phyloP scores from a whole-genome alignment of 92 coral and sea anemone genomes.

The Montipora capitata region DNA sequence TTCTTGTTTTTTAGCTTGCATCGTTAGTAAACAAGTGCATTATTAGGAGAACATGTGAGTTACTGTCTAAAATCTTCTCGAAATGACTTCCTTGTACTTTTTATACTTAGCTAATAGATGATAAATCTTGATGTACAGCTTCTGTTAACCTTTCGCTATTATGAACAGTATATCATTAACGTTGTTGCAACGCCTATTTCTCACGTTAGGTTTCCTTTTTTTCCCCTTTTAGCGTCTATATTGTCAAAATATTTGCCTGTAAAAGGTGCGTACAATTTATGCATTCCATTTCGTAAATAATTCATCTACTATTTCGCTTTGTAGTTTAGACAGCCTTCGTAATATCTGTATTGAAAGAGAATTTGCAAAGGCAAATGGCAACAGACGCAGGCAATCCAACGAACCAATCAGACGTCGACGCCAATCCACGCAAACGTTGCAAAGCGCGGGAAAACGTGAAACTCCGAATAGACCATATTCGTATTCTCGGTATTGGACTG shows the following conservation, averaged over 20 bases:
- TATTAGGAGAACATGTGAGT: constrained; percentile 92
- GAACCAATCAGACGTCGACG: too few relatives aligned
- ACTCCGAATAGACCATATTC: too few relatives aligned
- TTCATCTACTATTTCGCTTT: not conserved
- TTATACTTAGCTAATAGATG: too few relatives aligned
- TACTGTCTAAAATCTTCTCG: not conserved
- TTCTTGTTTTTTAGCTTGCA: constrained; percentile 65
- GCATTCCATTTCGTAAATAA: not conserved
- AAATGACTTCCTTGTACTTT: not conserved
- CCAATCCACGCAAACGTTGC: too few relatives aligned
- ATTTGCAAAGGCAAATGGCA: too few relatives aligned
- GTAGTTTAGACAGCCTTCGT: too few relatives aligned
- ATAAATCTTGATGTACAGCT: too few relatives aligned
- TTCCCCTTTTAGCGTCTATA: constrained; percentile 78
- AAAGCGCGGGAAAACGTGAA: too few relatives aligned
- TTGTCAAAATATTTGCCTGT: constrained; percentile 91
- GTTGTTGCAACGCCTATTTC: not conserved
- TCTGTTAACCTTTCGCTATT: too few relatives aligned
- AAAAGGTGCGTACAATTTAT: constrained; percentile 70
- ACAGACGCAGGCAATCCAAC: too few relatives aligned
- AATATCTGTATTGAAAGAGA: too few relatives aligned
- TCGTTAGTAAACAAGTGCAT: constrained; percentile 95
- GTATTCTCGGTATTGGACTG: too few relatives aligned
- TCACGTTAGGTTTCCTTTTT: not conserved
- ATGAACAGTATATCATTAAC: not conserved